Conservation (phyloP, 1,140 invertebrate genomes). For the Eueides isabella region DNA sequence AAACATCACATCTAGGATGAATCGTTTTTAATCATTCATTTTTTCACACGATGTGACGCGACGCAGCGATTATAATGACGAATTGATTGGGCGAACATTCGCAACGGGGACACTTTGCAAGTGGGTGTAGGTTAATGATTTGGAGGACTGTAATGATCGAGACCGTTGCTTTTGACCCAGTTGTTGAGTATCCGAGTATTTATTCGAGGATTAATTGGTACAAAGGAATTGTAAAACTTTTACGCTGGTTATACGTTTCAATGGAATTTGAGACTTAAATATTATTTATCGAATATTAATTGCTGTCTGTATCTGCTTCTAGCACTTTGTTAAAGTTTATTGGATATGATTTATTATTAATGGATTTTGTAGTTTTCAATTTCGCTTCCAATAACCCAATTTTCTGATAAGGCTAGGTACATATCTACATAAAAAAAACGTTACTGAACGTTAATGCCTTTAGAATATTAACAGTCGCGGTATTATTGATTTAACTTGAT, state of each 20-base stretch:
- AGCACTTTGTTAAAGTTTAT: background rate
- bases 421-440: background rate
- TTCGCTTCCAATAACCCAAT: no score
- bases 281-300: slow-evolving; percentile 1
- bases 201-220: slow-evolving; percentile 30
- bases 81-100: slow-evolving; percentile 67
- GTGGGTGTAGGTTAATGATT: slow-evolving; percentile 71
- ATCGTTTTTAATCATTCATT: slow-evolving; percentile 32
- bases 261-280: background rate
- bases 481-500: background rate
- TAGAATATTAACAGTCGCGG: no score
- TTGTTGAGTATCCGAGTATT: slow-evolving; percentile 33
- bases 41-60: slow-evolving; percentile 59
- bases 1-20: background rate
- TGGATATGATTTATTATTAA: background rate
- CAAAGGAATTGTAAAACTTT: slow-evolving; percentile 11
- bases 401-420: background rate
- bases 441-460: no score
- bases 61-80: slow-evolving; percentile 68
- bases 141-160: slow-evolving; percentile 51
- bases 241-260: background rate
- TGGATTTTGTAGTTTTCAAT: background rate
- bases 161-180: slow-evolving; percentile 67
- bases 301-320: background rate
- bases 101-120: slow-evolving; percentile 61